Percentiles rank a stretch among this genome's conserved stretches.
These are phyloP conservation scores for Echiichthys vipera DNA, from an alignment of 2,797 vertebrate genomes.

Conservation along the genomic window DNA sequence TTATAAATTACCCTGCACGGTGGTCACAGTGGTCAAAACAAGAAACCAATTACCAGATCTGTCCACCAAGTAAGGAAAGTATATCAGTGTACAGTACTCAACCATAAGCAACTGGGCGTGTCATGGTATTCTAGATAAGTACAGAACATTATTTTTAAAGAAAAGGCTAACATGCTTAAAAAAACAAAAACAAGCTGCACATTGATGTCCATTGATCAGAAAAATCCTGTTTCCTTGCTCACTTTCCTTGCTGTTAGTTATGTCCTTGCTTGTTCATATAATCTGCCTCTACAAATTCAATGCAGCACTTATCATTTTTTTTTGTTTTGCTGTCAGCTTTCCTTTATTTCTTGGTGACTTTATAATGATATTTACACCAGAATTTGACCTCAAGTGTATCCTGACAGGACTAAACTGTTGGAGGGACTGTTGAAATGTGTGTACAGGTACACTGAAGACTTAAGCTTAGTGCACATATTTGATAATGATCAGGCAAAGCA, in stretches of 20 bases:
- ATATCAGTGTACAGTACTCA: no score
- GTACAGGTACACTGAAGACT: neutral
- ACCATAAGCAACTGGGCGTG: no score
- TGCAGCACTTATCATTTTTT: slow-evolving; percentile 1
- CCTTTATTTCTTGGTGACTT: no score
- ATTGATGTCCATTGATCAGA: neutral
- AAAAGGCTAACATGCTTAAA: neutral
- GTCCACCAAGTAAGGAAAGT: no score
- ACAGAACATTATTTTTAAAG: neutral
- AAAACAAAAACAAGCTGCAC: no score
- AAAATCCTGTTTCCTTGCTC: neutral
- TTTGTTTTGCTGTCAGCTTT: no score
- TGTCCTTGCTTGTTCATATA: slow-evolving; percentile 19
- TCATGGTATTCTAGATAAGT: no score
- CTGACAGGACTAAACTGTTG: neutral
- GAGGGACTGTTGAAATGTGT: neutral
- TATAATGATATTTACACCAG: no score
- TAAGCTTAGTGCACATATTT: neutral
- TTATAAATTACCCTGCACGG: no score
- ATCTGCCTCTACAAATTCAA: neutral
- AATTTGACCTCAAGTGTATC: neutral
- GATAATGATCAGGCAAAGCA: neutral
- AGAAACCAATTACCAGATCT: no score
- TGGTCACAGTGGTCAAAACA: no score
- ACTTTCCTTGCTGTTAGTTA: neutral